Conservation (phyloP, 2,888 invertebrate genomes). For the Tromatobia lineatoria region DNA sequence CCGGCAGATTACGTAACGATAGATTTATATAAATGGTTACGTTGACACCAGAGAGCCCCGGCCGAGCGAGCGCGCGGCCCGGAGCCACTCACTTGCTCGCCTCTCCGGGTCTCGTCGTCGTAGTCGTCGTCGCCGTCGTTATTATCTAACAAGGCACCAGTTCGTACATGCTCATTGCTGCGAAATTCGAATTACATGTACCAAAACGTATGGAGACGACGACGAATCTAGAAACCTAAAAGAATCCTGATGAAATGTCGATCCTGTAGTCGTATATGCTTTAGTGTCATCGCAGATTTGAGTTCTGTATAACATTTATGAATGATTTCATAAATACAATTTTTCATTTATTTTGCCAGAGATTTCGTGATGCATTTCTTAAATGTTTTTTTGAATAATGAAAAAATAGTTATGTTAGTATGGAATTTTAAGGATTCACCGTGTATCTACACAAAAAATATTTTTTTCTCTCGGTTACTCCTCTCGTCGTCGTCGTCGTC, state of each 20-base stretch:
- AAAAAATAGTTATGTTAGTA: too few species aligned
- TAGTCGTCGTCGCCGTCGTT: constrained; percentile 63
- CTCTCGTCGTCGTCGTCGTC: constrained; percentile 64
- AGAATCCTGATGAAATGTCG: background rate
- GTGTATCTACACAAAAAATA: too few species aligned
- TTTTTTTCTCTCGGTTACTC: too few species aligned
- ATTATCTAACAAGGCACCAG: constrained; percentile 79
- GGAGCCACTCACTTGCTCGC: constrained; percentile 54
- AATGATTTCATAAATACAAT: too few species aligned
- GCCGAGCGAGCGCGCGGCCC: constrained; percentile 47
- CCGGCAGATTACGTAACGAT: constrained; percentile 82
- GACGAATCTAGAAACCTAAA: background rate
- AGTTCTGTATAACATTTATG: too few species aligned
- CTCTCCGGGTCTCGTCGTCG: constrained; percentile 64
- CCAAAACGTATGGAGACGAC: background rate
- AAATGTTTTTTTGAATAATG: too few species aligned
- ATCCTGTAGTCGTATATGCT: too few species aligned
- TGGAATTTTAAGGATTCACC: too few species aligned
- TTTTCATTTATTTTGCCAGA: too few species aligned
- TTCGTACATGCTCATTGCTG: constrained; percentile 26
- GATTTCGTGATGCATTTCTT: too few species aligned
- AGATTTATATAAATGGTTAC: constrained; percentile 86
- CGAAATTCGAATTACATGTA: constrained; percentile 43
- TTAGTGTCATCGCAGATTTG: too few species aligned
- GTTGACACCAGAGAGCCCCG: constrained; percentile 81